Evolutionary conservation across 2,888 invertebrate species (phyloP).

Genomic region (Blastobasis adustella): DNA sequence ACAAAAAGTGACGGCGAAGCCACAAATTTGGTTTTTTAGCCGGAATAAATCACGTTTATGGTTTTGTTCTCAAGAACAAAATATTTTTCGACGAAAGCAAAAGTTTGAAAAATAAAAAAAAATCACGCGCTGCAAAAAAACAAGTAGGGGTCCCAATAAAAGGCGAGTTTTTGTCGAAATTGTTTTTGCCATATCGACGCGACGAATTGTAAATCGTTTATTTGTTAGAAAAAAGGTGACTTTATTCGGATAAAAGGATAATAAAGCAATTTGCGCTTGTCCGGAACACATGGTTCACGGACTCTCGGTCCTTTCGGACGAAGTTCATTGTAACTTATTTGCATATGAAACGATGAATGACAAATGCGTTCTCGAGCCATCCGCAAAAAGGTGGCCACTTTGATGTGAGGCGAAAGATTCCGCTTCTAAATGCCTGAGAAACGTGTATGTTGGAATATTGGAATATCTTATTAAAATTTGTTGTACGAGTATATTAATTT

Average conservation of each 20-base stretch:
- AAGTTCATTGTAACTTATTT: conserved; percentile 66
- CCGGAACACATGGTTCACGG: conserved; percentile 43
- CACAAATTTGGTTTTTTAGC: no score
- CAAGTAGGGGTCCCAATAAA: no score
- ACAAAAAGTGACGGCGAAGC: no score
- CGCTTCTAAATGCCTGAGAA: no score
- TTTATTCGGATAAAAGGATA: conserved; percentile 22
- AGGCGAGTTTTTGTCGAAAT: background rate
- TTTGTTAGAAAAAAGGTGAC: conserved; percentile 27
- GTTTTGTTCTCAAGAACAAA: no score
- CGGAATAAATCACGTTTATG: no score
- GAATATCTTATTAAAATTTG: no score
- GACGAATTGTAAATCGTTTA: conserved; percentile 20
- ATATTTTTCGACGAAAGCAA: no score
- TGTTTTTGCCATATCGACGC: background rate
- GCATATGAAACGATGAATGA: conserved; percentile 60
- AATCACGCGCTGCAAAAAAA: no score
- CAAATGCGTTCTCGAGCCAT: conserved; percentile 41
- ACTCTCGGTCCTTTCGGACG: conserved; percentile 40
- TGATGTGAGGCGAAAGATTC: conserved; percentile 25
- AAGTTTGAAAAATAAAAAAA: no score
- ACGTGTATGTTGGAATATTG: no score
- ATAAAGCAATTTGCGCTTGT: conserved; percentile 43
- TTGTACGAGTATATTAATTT: no score
- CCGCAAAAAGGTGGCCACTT: conserved; percentile 27